Base-by-base conservation (phyloP, 2,113 vertebrate species). In the Panthera uncia region DNA sequence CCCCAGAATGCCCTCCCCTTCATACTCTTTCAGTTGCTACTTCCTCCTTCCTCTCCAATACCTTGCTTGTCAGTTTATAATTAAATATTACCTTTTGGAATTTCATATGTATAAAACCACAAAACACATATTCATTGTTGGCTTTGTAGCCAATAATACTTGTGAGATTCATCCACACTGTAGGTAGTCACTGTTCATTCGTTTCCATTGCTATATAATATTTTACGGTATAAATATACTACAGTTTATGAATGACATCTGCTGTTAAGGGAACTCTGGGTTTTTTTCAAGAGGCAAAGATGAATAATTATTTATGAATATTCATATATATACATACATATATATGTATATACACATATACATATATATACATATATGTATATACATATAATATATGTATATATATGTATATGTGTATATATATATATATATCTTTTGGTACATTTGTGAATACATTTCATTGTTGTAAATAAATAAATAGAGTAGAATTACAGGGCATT, bases 21-120 rank as follows among this genome's bases (percentile, higher is more conserved):
- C 1, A 15, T 4, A 1, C 21, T 12, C 1, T n/a, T 31, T 10
- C 12, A 21, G 3, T n/a, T 52, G 25, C 4, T 27, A 69, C 4
- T 55, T 7, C 2, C 10, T 38, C 25, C 16, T 25, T 15, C 36
- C 18, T 27, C 7, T 21, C 4, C 69, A 79, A 45, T 36, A 52
- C 21, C 13, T 33, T n/a, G 15, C 3, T 12, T 85, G 5, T n/a
- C 38, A 48, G 85, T 80, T 48, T 31, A 21, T 18, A 36, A 33
- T 61, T 55, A 31, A 68, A 18, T 57, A 13, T 19, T 45, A 23
- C 19, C 19, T 63, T 81, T 33, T 84, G 18, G 3, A 52, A 31
- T 69, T 68, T 52, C 21, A 16, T 18, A 23, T 48, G 31, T 33
- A 29, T 86, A 76, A 88, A 63, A 55, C 3, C 41, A 29, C 29